These are phyloP conservation scores for Polydrusus tereticollis DNA, from an alignment of 2,888 invertebrate species.

Conservation along the genomic window DNA sequence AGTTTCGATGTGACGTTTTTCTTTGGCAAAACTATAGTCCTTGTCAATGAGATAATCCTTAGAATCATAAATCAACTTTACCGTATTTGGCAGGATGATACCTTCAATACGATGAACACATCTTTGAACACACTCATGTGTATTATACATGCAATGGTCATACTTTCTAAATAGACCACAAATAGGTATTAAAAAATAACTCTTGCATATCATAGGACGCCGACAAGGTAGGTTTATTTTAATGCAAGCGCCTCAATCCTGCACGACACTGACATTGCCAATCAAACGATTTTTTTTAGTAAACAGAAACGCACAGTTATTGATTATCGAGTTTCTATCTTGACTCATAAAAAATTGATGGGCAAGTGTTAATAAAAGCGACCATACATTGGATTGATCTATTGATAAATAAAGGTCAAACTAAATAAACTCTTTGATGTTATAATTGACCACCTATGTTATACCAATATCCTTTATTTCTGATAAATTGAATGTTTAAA, in stretches of 20 bases:
- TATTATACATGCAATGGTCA: not conserved
- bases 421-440: not conserved
- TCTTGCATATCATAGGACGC: not conserved
- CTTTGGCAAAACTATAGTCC: too few species aligned
- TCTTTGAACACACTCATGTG: not conserved
- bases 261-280: not conserved
- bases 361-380: too few species aligned
- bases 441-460: constrained; percentile 5
- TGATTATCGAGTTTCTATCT: too few species aligned
- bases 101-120: not conserved
- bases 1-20: too few species aligned
- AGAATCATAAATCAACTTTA: too few species aligned
- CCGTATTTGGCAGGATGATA: not conserved
- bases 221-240: not conserved
- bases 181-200: not conserved
- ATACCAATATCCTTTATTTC: not conserved
- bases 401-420: constrained; percentile 16
- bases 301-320: too few species aligned
- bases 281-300: too few species aligned
- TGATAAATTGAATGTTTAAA: too few species aligned
- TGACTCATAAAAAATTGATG: too few species aligned
- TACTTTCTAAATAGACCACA: not conserved
- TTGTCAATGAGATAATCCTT: too few species aligned
- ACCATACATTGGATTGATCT: not conserved
- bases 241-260: too few species aligned